Evolutionary conservation across 2,888 invertebrate genomes (phyloP), one percentile per base, ranked within the genome.

Genomic region (Apamea crenata): DNA sequence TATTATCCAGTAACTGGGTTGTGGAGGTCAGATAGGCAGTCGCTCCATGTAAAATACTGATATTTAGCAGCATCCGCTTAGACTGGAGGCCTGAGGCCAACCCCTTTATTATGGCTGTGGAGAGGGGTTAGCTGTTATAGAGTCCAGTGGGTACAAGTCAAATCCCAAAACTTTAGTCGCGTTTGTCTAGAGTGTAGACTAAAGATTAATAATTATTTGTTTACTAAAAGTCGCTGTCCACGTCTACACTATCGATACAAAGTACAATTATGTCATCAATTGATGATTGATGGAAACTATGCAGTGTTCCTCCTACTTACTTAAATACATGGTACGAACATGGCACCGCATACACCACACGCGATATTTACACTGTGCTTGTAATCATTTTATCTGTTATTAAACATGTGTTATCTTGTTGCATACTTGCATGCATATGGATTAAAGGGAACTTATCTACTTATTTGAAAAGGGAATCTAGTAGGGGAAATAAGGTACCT

Each of bases 341-440:
- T n/a, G 25, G 5, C 59, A 32, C 21, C 8, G 50, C 53, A 53
- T 25, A 68, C 53, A 36, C 0, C 18, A 75, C 16, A 18, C 56
- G 53, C n/a, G 5, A n/a, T 79, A 53, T 79, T 84, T 25, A 81
- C 70, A 66, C n/a, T 50, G 53, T 36, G 76, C 32, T 36, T 47
- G n/a, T 21, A 53, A 53, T 50, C 12, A 65, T 59, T 32, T 77
- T 78, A 84, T 81, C 84, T 69, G 47, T 44, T 77, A 65, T 36
- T 47, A 83, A 40, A 77, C 25, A 77, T 7, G 16, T n/a, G 61
- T 77, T 77, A 81, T 77, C 81, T 77, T 29, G 44, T 25, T 40
- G 50, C 53, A 53, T 12, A 40, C 16, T 63, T 63, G 77, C 29
- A 40, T 81, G 61, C 59, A n/a, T 77, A 36, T 12, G 68, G 67